Evolutionary conservation across 2,113 vertebrate species (phyloP).

Genomic region (Dasyornis broadbenti): DNA sequence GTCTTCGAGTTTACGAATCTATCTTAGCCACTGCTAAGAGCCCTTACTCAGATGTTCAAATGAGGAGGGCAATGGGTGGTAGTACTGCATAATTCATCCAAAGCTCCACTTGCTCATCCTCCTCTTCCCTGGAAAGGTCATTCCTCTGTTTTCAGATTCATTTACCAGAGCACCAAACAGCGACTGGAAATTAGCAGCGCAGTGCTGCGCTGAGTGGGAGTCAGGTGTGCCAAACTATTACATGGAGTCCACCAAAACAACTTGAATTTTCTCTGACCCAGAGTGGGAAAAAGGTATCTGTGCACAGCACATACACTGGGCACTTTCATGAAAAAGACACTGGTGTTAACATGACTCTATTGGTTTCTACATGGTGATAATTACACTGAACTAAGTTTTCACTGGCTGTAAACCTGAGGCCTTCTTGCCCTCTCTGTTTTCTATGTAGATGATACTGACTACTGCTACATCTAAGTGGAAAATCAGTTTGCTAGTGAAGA

Average conservation of each 20-base stretch:
- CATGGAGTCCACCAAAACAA: neutral
- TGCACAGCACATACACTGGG: fast-evolving
- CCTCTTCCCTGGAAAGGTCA: neutral
- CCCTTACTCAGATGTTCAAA: neutral
- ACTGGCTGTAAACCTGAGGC: neutral
- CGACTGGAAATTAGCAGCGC: neutral
- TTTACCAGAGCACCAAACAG: neutral
- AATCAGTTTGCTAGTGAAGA: neutral
- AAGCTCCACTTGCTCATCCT: neutral
- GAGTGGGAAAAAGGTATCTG: neutral
- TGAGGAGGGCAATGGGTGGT: neutral
- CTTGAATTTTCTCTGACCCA: neutral
- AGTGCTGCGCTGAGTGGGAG: neutral
- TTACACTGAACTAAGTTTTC: neutral
- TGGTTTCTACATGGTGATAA: neutral
- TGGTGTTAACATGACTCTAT: neutral
- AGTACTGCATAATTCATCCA: fast-evolving
- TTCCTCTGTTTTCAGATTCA: neutral
- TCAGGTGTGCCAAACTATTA: neutral
- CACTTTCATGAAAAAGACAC: neutral
- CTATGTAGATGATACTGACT: neutral
- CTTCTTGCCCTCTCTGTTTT: neutral
- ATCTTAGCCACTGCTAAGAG: neutral
- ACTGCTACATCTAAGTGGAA: neutral
- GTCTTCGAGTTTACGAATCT: neutral